Percentiles rank a stretch among this genome's conserved stretches.
Conservation (phyloP, 2,888 invertebrate genomes). For the Brachyptera putata region DNA sequence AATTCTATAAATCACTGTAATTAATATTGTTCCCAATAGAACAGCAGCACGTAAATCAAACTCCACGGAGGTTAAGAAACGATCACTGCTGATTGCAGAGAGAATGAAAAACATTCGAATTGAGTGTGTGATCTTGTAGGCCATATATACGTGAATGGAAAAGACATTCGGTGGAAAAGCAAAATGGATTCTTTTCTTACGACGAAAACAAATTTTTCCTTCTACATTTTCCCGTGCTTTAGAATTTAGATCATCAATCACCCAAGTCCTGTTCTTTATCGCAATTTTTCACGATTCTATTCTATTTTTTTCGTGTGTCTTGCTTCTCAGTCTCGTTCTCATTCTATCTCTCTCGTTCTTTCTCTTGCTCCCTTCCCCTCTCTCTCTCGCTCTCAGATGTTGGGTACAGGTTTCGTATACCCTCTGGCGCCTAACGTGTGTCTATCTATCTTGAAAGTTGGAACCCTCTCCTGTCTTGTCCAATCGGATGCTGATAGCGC, state of each 20-base stretch:
- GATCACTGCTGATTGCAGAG: not conserved
- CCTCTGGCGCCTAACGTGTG: not conserved
- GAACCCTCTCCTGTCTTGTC: not conserved
- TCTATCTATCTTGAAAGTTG: not conserved
- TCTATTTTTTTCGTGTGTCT: constrained; percentile 13
- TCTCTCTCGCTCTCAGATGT: too few relatives aligned
- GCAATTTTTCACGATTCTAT: constrained; percentile 25
- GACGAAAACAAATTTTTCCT: constrained; percentile 30
- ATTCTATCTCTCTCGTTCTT: too few relatives aligned
- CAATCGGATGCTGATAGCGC: not conserved
- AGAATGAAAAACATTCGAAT: not conserved
- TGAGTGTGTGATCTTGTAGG: not conserved
- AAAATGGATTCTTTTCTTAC: constrained; percentile 18
- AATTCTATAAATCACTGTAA: too few relatives aligned
- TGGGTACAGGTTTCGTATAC: not conserved
- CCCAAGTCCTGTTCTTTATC: constrained; percentile 26
- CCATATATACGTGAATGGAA: constrained; percentile 1
- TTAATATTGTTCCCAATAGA: too few relatives aligned
- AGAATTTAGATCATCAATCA: constrained; percentile 28
- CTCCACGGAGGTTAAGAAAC: too few relatives aligned
- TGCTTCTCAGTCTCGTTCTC: not conserved
- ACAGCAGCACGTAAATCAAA: too few relatives aligned
- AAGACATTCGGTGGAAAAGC: constrained; percentile 10
- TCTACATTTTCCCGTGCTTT: not conserved
- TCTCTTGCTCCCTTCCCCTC: too few relatives aligned